These are phyloP conservation scores for Julus scanicus DNA, from an alignment of 2,888 invertebrate species.

Conservation along the genomic window DNA sequence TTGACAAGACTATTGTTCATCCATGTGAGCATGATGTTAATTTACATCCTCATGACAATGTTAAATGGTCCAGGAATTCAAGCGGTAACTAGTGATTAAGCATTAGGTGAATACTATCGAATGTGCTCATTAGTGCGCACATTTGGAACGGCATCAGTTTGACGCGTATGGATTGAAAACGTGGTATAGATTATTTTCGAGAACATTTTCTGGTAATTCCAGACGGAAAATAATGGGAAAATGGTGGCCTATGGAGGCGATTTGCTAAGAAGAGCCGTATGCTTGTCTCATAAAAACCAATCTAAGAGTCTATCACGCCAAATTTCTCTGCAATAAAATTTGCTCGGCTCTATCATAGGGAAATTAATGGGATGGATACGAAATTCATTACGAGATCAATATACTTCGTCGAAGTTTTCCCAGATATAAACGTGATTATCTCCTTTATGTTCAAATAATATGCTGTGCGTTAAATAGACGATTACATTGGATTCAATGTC, in stretches of 20 bases:
- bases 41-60: conserved; percentile 25
- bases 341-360: conserved; percentile 14
- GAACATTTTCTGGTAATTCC: conserved; percentile 20
- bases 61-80: not conserved
- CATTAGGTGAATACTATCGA: not conserved
- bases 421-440: not conserved
- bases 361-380: conserved; percentile 24
- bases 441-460: not conserved
- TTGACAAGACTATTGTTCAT: not conserved
- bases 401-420: not conserved
- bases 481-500: not conserved
- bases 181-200: not conserved
- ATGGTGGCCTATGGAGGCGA: not conserved
- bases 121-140: not conserved
- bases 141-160: not conserved
- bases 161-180: not conserved
- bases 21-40: conserved; percentile 6
- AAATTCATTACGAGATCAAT: conserved; percentile 33
- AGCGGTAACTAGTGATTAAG: not conserved
- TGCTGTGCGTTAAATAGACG: not conserved
- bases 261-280: not conserved
- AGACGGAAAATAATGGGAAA: not conserved
- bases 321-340: conserved; percentile 21
- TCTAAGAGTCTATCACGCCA: not conserved
- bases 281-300: conserved; percentile 5